Evolutionary conservation across 2,797 vertebrate species (phyloP).

Genomic region (Nothura maculosa): DNA sequence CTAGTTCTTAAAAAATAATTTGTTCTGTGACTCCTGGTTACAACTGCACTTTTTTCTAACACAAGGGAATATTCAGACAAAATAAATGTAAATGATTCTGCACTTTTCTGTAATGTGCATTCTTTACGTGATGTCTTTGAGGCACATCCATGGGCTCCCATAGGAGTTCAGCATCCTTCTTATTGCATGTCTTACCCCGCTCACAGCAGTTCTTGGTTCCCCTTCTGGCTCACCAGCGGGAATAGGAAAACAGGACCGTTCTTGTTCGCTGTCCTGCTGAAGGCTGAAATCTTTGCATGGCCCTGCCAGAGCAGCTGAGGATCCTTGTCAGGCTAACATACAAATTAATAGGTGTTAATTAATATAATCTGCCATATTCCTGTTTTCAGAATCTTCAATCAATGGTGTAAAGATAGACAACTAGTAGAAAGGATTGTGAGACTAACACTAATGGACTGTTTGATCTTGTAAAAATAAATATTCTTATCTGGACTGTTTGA

Average conservation of each 20-base stretch:
- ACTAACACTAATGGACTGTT: neutral
- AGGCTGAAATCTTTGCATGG: neutral
- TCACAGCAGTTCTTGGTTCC: neutral
- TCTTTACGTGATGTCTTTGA: neutral
- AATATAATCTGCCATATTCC: neutral
- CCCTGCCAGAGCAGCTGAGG: neutral
- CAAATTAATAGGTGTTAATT: neutral
- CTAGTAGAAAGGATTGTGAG: neutral
- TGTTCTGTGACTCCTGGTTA: neutral
- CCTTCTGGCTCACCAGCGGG: neutral
- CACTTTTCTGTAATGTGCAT: neutral
- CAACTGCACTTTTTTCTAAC: neutral
- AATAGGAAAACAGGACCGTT: neutral
- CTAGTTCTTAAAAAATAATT: neutral
- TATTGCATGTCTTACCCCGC: neutral
- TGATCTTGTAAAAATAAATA: neutral
- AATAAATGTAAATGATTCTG: neutral
- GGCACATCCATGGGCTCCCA: fast-evolving
- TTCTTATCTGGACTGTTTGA: neutral
- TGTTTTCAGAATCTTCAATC: neutral
- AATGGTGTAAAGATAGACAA: neutral
- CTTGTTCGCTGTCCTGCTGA: neutral
- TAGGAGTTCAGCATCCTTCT: neutral
- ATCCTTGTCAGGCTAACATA: neutral
- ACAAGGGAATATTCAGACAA: neutral